Evolutionary conservation across 2,113 vertebrate genomes (phyloP), one percentile per base, ranked within the genome.

Genomic region (Cichladusa arquata): DNA sequence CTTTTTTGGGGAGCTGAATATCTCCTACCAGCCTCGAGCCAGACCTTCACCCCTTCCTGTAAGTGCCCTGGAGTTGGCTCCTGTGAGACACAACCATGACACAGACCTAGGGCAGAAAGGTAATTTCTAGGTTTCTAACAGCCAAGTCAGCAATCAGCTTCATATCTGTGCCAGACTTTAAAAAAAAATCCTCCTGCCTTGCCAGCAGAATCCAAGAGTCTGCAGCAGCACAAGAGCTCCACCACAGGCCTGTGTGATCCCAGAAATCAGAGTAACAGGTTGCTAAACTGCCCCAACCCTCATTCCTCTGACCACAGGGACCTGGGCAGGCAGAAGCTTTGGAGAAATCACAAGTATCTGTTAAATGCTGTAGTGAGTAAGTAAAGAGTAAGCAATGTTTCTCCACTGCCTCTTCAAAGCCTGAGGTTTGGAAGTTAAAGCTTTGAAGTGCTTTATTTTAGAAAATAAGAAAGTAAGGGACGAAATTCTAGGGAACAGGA

Each of bases 111-210:
- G 9, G 40, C 61, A 91, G 34, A 62, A 78, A 71, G 57, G 65
- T 34, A 67, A 72, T 60, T 79, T 84, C 70, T 58, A 2, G 26
- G 51, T 40, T 93, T 80, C 28, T 51, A 71, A 54, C 18, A 71
- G 54, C 65, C 62, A 78, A 66, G 76, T 56, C 88, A 94, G 80
- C 65, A 86, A 92, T 36, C 57, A 87, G 65, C n/a, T 81, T 61
- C 33, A 13, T 19, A 81, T 12, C 69, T 69, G 44, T 88, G 77
- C 69, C 82, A 94, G 86, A 73, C 5, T 28, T 9, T 15, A 36
- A 40, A n/a, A 67, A 67, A 78, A 34, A 25, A 13, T 16, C 67
- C 62, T 36, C 15, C 77, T 62, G 48, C 62, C 53, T 91, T 86
- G 73, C 86, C 89, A 88, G 48, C 17, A 79, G 72, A 71, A 86